Evolutionary conservation across 2,113 vertebrate species (phyloP).

Genomic region (Myrmecophaga tridactyla): DNA sequence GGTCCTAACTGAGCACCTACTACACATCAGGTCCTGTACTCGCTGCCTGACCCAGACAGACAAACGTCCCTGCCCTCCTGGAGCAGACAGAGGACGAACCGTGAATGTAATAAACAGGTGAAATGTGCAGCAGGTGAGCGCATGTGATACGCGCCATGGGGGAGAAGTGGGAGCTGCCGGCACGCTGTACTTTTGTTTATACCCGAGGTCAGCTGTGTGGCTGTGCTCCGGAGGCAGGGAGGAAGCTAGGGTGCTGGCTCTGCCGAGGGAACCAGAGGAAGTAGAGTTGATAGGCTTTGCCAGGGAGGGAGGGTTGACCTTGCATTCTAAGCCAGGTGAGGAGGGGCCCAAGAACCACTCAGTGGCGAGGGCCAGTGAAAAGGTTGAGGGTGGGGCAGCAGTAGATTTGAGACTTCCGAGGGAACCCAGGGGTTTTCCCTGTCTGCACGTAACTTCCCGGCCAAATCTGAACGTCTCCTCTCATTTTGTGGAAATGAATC

Average conservation of each 20-base stretch:
- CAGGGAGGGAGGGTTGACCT: not conserved
- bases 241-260: not conserved
- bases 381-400: not conserved
- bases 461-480: not conserved
- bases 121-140: accelerated
- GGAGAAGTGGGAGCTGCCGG: accelerated
- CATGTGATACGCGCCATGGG: no score
- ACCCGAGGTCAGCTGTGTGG: accelerated
- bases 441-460: not conserved
- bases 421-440: not conserved
- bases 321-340: not conserved
- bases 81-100: not conserved
- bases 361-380: not conserved
- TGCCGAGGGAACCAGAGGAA: not conserved
- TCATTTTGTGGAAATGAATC: not conserved
- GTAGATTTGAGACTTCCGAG: not conserved
- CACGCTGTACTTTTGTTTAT: accelerated
- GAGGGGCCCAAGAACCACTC: no score
- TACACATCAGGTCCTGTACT: not conserved
- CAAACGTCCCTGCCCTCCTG: not conserved
- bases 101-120: not conserved
- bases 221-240: not conserved
- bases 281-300: accelerated
- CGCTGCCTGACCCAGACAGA: not conserved
- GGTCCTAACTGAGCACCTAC: not conserved